phyloP scores from a whole-genome alignment of 2,113 vertebrate genomes.

The Nycticryphes semicollaris region DNA sequence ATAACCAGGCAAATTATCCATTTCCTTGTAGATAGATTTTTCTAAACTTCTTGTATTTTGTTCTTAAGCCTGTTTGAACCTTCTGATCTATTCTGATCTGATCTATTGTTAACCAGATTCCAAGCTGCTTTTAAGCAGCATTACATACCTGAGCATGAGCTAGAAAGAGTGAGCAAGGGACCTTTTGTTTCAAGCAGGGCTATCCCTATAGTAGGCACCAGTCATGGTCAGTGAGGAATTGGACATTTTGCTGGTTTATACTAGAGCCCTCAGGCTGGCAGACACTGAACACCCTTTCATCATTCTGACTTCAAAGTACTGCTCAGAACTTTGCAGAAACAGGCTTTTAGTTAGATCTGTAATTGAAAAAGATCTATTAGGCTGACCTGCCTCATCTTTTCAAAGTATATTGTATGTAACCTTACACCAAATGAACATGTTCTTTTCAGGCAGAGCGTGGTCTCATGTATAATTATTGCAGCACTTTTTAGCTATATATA shows the following conservation, averaged over 20 bases:
- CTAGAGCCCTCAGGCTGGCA: not conserved
- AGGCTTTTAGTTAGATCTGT: not conserved
- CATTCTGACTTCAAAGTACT: not conserved
- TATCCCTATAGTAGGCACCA: fast-evolving
- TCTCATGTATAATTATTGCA: not conserved
- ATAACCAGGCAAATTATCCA: not conserved
- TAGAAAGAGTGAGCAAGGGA: not conserved
- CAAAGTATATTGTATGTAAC: not conserved
- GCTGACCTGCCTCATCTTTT: not conserved
- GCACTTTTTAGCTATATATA: not conserved
- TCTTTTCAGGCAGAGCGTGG: not conserved
- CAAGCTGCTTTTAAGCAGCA: not conserved
- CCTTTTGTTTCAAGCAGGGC: not conserved
- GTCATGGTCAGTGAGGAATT: not conserved
- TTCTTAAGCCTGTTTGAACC: not conserved
- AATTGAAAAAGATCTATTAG: not conserved
- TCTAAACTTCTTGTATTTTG: not conserved
- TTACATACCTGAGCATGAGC: fast-evolving
- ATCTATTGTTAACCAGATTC: not conserved
- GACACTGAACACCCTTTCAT: not conserved
- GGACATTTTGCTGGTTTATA: not conserved
- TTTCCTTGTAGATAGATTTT: not conserved
- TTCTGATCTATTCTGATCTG: not conserved
- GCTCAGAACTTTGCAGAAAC: not conserved
- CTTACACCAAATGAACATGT: not conserved